Evolutionary conservation across 2,888 invertebrate genomes (phyloP), one percentile per base, ranked within the genome.

Genomic region (Phragmatobia fuliginosa): DNA sequence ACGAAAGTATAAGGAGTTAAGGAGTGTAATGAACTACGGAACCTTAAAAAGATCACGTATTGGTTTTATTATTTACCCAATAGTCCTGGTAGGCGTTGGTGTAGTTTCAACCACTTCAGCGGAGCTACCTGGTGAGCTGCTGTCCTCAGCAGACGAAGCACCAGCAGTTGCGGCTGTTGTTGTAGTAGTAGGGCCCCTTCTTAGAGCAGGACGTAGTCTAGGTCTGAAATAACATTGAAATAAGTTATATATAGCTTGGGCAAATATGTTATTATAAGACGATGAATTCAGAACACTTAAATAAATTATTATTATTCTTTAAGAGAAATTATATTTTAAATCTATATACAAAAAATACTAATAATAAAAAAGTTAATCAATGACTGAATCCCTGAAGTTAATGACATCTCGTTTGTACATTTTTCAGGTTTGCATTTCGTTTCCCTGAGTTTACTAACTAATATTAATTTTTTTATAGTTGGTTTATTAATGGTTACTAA

Each of bases 151-250:
- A 0, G 87, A 82, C 1, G 95, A 89, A 14, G 79, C 74, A n/a
- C 81, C 78, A 60, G 79, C 84, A 18, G 93, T 89, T 21, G 91
- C 89, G 1, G 90, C 87, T 0, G 89, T 87, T 28, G 88, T 88
- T 1, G 90, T 88, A 4, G 90, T 87, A 0, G 90, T 84, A 28
- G 85, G 83, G 58, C 86, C 83, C 70, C 89, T 85, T 73, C 92
- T 90, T 73, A 92, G 76, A 16, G 90, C 90, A 32, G 96, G 96
- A 58, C 96, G 94, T 8, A 95, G 93, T 74, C 96, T 94, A 25
- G 94, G 86, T 82, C 95, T 95, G 82, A 5, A 67, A 65, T 16
- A 33, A 18, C 10, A n/a, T 61, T 61, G 66, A 14, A 41, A 36
- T 38, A 31, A 8, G 18, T 10, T 8, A 62, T 16, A 38, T 28